These are phyloP conservation scores for Chloropsis hardwickii DNA, from an alignment of 2,113 vertebrate species.

Conservation along the genomic window DNA sequence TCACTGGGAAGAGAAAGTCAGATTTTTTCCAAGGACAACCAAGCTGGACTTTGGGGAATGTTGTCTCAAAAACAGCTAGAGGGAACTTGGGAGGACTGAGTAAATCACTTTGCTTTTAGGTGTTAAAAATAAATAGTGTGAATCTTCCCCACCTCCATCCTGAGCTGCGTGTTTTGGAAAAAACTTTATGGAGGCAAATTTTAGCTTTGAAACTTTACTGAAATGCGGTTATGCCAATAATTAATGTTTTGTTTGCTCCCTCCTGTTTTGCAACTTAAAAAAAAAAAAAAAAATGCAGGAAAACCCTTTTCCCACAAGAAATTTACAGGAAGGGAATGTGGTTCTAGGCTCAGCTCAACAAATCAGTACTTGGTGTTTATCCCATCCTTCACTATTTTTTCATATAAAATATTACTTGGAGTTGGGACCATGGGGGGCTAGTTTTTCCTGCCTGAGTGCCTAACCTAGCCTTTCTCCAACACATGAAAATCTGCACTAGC, in stretches of 20 bases:
- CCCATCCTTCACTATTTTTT: background rate
- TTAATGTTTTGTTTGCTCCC: background rate
- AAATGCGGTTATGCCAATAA: background rate
- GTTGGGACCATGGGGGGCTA: background rate
- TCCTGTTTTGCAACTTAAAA: background rate
- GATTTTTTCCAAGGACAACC: background rate
- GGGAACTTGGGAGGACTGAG: background rate
- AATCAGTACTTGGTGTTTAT: background rate
- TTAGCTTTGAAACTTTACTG: background rate
- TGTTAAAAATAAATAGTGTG: background rate
- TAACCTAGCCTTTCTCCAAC: background rate
- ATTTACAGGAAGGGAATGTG: background rate
- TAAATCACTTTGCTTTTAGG: background rate
- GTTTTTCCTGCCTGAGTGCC: background rate
- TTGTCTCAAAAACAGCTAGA: background rate
- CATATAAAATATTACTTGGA: background rate
- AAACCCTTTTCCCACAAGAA: background rate
- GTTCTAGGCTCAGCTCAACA: background rate
- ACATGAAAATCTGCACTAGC: background rate
- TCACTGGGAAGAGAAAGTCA: background rate
- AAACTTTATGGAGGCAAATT: background rate
- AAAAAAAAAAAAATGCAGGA: background rate
- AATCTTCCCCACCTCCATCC: background rate
- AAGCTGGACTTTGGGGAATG: rapidly evolving
- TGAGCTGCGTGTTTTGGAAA: background rate